A percentile compares a stretch with the other conserved stretches of the same genome.
Conservation (phyloP, 2,113 vertebrate genomes). For the Sula dactylatra region DNA sequence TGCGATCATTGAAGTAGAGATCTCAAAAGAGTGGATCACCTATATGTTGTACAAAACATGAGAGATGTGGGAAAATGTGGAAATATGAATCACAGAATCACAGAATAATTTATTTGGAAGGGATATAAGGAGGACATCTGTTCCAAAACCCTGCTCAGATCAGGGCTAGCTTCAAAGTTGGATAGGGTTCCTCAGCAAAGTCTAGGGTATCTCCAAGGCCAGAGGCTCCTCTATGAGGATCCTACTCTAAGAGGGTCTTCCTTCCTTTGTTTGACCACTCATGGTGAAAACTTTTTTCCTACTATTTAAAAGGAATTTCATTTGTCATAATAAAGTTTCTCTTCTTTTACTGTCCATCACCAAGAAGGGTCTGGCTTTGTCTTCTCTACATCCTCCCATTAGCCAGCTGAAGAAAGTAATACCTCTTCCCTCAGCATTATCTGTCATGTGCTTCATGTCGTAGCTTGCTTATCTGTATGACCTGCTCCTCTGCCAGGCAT, state of each 20-base stretch:
- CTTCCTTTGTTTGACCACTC: not conserved
- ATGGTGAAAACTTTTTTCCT: not conserved
- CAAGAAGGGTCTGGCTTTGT: not conserved
- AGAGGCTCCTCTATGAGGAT: not conserved
- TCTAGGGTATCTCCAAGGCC: not conserved
- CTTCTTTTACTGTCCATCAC: not conserved
- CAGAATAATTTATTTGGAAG: not conserved
- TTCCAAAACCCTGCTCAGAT: not conserved
- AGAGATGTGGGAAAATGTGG: not conserved
- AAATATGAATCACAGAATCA: not conserved
- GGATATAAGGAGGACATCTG: not conserved
- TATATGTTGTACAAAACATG: not conserved
- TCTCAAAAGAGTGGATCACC: not conserved
- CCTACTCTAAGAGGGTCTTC: not conserved
- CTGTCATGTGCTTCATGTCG: not conserved
- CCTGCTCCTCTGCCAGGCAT: not conserved
- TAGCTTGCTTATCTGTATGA: not conserved
- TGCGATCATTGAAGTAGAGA: rapidly evolving
- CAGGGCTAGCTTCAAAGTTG: not conserved
- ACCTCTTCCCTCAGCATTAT: not conserved
- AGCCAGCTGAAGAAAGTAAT: not conserved
- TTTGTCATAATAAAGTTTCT: not conserved
- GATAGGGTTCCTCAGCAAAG: not conserved
- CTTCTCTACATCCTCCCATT: not conserved
- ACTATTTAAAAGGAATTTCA: not conserved